Evolutionary conservation across 2,888 invertebrate species (phyloP).

Genomic region (Ophion ventricosus): DNA sequence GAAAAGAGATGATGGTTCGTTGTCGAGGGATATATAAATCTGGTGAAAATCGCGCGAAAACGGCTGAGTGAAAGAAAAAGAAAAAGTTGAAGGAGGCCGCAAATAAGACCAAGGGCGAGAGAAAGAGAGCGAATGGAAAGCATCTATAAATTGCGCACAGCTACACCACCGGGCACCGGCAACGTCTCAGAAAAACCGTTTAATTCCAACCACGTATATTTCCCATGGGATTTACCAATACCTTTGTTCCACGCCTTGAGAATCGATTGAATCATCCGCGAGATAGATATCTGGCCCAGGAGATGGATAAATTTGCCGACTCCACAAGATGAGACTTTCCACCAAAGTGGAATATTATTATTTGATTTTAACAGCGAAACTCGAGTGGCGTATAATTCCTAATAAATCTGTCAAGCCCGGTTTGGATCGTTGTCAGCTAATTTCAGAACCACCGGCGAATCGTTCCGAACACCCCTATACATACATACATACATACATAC

Average conservation of each 20-base stretch:
- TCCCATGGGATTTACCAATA: conserved; percentile 73
- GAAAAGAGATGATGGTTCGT: conserved; percentile 58
- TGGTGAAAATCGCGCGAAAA: conserved; percentile 49
- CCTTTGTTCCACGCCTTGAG: conserved; percentile 68
- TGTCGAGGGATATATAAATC: conserved; percentile 62
- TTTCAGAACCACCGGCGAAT: conserved; percentile 35
- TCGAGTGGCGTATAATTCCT: conserved; percentile 45
- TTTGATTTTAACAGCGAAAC: conserved; percentile 53
- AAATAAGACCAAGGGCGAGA: conserved; percentile 5
- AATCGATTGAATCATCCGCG: conserved; percentile 75
- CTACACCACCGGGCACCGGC: conserved; percentile 31
- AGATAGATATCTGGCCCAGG: conserved; percentile 67
- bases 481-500: background rate
- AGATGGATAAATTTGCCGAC: conserved; percentile 61
- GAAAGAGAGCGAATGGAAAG: conserved; percentile 30
- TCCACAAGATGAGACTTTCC: conserved; percentile 35
- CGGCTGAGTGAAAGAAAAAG: conserved; percentile 23
- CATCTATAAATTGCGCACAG: conserved; percentile 53
- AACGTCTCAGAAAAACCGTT: conserved; percentile 71
- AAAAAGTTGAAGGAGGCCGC: background rate
- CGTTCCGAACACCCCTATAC: background rate
- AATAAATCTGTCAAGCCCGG: conserved; percentile 49
- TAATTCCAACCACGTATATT: conserved; percentile 74
- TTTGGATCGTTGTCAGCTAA: conserved; percentile 53
- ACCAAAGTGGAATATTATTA: conserved; percentile 53